Base-by-base conservation (phyloP, 2,113 vertebrate genomes). In the Zapornia atra region DNA sequence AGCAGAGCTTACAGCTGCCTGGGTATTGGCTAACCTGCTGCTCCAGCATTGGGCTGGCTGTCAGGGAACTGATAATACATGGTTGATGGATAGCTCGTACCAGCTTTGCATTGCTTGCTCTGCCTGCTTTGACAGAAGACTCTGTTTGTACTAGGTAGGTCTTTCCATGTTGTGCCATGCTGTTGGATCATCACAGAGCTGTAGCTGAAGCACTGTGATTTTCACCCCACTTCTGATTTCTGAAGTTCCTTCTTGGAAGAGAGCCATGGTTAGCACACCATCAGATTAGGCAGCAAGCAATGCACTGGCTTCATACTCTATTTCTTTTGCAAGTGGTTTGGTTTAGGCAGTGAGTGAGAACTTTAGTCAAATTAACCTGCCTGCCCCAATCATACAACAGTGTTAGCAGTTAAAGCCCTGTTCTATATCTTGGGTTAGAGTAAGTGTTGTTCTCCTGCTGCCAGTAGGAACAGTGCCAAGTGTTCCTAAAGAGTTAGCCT, bases 391-490 rank as follows among this genome's bases (percentile, higher is more conserved):
- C 15, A 12, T 72, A 44, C 77, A 79, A 46, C 36, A 24, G 44
- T 5, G 16, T 40, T 66, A 82, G 86, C 36, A 46, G 46, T 72
- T 65, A 70, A 88, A 96, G 72, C 90, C 71, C n/a, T 50, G 50
- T 2, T 87, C 87, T 69, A 6, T 80, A 13, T 90, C 66, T 36
- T 86, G 68, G 68, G 28, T 82, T 77, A 69, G 79, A 90, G 12
- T 69, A 80, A 90, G 42, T 29, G 25, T 53, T 91, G 65, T 40
- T 91, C 31, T 90, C 22, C 46, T 78, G 68, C 68, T 95, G 92
- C 94, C 90, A 92, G 36, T 46, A 93, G 95, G 92, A 72, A 63
- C 57, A 53, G 50, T 83, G 77, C 90, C 89, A 94, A 96, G 75
- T 92, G 92, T 86, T 88, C 59, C 82, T 3, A 10, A 69, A 65